These are phyloP conservation scores for Neosalanx taihuensis DNA, from an alignment of 2,797 vertebrate species.

Conservation along the genomic window DNA sequence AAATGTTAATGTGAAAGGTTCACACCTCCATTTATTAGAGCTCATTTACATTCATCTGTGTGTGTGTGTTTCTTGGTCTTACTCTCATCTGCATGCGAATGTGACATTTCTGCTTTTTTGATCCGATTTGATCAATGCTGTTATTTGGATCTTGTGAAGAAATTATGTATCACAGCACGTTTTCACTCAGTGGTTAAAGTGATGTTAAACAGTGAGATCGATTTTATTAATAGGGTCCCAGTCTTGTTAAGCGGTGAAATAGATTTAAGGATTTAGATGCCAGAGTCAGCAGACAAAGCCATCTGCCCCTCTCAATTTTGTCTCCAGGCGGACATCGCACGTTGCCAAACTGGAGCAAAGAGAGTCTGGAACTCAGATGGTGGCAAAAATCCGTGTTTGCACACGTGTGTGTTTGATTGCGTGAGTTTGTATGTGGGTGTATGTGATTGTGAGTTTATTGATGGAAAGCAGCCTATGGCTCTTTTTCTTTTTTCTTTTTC, in stretches of 20 bases:
- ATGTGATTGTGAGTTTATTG: constrained; percentile 16
- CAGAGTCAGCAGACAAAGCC: constrained; percentile 48
- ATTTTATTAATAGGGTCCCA: constrained; percentile 3
- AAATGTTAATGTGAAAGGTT: background rate
- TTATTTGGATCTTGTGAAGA: background rate
- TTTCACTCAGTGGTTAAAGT: background rate
- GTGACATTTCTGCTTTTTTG: background rate
- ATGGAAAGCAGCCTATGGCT: constrained; percentile 2
- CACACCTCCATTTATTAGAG: background rate
- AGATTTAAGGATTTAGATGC: constrained; percentile 35
- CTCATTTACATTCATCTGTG: constrained; percentile 14
- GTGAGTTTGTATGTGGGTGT: constrained; percentile 12
- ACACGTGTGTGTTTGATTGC: constrained; percentile 19
- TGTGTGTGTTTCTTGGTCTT: background rate
- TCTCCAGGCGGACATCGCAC: constrained; percentile 43
- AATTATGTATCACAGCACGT: background rate
- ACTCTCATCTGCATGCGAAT: background rate
- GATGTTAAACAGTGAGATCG: background rate
- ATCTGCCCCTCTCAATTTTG: constrained; percentile 52
- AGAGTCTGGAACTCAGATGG: constrained; percentile 51
- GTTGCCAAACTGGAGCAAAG: constrained; percentile 38
- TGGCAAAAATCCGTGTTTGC: constrained; percentile 33
- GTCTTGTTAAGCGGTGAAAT: constrained; percentile 40
- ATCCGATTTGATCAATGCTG: background rate
- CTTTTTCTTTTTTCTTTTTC: constrained; percentile 12